These are phyloP conservation scores for Diadophis punctatus DNA, from an alignment of 2,113 vertebrate genomes.

Conservation along the genomic window DNA sequence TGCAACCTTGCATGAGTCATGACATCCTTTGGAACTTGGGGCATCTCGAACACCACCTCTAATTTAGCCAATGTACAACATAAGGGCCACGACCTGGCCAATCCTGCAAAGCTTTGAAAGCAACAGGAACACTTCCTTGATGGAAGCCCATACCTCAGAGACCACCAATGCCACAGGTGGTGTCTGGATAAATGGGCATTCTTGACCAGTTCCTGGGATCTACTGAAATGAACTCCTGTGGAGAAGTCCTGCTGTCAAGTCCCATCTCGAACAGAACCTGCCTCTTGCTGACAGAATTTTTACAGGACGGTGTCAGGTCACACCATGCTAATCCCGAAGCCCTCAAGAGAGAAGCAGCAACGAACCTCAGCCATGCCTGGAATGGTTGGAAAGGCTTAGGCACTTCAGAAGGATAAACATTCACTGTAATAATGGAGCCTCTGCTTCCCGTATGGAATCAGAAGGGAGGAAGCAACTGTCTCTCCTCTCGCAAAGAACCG, in stretches of 20 bases:
- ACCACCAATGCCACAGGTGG: neutral
- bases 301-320: neutral
- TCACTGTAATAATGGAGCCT: neutral
- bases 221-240: neutral
- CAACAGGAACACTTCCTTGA: neutral
- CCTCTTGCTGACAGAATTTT: neutral
- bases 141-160: neutral
- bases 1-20: neutral
- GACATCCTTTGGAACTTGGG: neutral
- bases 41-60: neutral
- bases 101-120: neutral
- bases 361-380: neutral
- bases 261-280: neutral
- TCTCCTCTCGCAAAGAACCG: neutral
- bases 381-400: neutral
- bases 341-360: neutral
- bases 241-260: neutral
- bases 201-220: neutral
- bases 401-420: constrained; percentile 9
- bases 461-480: neutral
- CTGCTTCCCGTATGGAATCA: neutral
- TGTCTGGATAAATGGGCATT: neutral
- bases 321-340: constrained; percentile 9
- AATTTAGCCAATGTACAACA: too few species aligned
- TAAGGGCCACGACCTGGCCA: neutral